Evolutionary conservation across 2,113 vertebrate species (phyloP).

Genomic region (Phalacrocorax brasilianus): DNA sequence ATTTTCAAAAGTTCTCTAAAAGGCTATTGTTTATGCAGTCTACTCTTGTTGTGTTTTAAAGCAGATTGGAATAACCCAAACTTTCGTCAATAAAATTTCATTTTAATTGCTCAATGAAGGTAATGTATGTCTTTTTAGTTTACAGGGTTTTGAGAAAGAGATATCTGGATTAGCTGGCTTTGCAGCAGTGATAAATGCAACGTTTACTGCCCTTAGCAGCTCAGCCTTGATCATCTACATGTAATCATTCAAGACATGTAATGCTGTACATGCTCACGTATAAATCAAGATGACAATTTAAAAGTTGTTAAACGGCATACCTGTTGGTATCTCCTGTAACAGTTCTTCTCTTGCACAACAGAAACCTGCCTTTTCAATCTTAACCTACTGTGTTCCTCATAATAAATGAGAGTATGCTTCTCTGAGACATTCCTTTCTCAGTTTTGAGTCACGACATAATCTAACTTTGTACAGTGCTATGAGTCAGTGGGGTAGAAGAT

Average conservation of each 20-base stretch:
- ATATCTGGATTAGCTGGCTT: neutral
- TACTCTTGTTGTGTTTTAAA: constrained; percentile 11
- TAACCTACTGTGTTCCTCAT: neutral
- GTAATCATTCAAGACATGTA: neutral
- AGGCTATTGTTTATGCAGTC: neutral
- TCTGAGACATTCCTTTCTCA: neutral
- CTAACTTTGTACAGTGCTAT: neutral
- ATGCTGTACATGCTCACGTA: neutral
- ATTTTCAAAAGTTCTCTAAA: constrained; percentile 57
- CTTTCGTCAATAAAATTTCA: constrained; percentile 49
- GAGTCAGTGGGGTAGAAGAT: neutral
- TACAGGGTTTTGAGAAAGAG: neutral
- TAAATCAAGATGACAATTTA: neutral
- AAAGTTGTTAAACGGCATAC: neutral
- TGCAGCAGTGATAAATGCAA: constrained; percentile 11
- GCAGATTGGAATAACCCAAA: constrained; percentile 27
- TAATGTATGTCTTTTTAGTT: constrained; percentile 37
- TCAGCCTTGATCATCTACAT: neutral
- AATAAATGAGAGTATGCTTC: fast-evolving
- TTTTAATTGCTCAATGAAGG: constrained; percentile 51
- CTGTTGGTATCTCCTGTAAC: neutral
- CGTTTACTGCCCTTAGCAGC: neutral
- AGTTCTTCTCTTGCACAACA: neutral
- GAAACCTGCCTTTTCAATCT: neutral
- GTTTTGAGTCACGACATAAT: neutral